phyloP scores from a whole-genome alignment of 2,113 vertebrate species.

The Peromyscus californicus region DNA sequence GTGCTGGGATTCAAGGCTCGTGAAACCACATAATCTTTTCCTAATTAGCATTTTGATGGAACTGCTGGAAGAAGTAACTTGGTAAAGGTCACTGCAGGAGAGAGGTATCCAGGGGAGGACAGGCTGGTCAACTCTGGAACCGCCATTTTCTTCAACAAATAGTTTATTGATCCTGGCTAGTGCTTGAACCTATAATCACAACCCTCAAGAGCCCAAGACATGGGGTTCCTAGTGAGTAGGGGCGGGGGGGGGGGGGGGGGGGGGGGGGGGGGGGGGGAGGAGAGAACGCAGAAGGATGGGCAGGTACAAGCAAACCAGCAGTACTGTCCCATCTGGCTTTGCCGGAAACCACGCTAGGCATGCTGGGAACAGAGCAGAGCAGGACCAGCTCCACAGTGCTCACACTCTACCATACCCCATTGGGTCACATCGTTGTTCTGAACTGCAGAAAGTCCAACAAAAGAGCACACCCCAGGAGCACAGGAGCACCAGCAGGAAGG shows the following conservation, averaged over 20 bases:
- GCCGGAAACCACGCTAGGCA: not conserved
- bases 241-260: not conserved
- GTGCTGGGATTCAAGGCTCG: not conserved
- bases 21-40: not conserved
- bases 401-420: not conserved
- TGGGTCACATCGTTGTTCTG: not conserved
- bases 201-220: not conserved
- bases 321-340: not conserved
- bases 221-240: not conserved
- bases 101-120: not conserved
- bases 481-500: not conserved
- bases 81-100: not conserved
- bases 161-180: not conserved
- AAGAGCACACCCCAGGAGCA: not conserved
- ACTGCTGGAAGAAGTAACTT: not conserved
- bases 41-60: constrained; percentile 41
- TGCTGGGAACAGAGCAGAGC: not conserved
- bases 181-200: not conserved
- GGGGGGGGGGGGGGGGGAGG: no score
- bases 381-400: not conserved
- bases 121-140: not conserved
- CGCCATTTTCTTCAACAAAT: not conserved
- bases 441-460: fast-evolving
- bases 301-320: not conserved
- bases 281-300: no score